Base-by-base conservation (phyloP, 2,888 invertebrate genomes). In the Melinopterus prodromus region DNA sequence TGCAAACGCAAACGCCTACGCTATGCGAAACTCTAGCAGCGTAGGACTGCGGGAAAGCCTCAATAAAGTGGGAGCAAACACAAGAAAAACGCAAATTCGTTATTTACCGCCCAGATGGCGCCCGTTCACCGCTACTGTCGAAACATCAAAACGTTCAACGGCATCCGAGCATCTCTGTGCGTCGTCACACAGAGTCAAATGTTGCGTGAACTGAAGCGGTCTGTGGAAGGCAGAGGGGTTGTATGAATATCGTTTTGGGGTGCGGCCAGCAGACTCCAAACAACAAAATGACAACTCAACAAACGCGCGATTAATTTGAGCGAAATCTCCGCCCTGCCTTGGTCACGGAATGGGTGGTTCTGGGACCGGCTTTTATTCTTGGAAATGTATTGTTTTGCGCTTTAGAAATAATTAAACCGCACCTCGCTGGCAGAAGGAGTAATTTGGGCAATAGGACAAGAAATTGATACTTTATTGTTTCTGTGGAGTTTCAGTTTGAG, bases 261-360 rank as follows among this genome's bases (percentile, higher is more conserved):
- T 74, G 70, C 78, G 78, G 76, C 76, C 76, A 78, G 71, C 77
- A 26, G 71, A 71, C 26, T 71, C 72, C 78, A 78, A 78, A 78
- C 72, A 78, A 72, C 70, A 74, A 70, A 75, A 78, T 75, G 70
- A 15, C n/a, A 75, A 78, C 53, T 53, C 53, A 53, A 53, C 53
- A 53, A 53, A 53, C 53, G 53, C 53, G 53, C 53, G 53, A 53
- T 53, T 9, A 53, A 4, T 53, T 53, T 53, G 53, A 53, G 53
- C 12, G 53, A 53, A 53, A 9, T 53, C 53, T 53, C 12, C 9
- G 53, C 53, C 53, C 26, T 26, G 26, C 2, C 5, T 53, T 53
- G 7, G 1, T 6, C 7, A 53, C 9, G 12, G 53, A 53, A 53
- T 3, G 53, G 12, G 53, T 53, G 1, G 12, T 53, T 53, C 53